Evolutionary conservation across 1,140 invertebrate genomes (phyloP).

Genomic region (Diorhabda sublineata): DNA sequence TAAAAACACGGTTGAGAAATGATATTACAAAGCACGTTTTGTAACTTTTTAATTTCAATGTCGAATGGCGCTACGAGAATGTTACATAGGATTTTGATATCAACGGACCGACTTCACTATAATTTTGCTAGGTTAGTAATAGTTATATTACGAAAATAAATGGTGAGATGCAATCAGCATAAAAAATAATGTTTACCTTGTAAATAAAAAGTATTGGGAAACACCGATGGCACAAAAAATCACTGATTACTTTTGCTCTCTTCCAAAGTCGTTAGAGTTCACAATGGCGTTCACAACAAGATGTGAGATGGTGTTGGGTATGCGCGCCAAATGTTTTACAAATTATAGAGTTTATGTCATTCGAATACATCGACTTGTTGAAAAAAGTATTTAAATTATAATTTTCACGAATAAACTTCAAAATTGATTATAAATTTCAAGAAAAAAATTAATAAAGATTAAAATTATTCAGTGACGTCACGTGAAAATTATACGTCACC

Average conservation of each 20-base stretch:
- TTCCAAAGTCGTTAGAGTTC: constrained; percentile 67
- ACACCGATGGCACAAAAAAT: constrained; percentile 54
- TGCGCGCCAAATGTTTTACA: constrained; percentile 20
- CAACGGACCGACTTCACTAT: constrained; percentile 51
- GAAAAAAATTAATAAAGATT: constrained; percentile 26
- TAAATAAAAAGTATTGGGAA: constrained; percentile 55
- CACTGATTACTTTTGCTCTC: constrained; percentile 58
- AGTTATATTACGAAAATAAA: constrained; percentile 48
- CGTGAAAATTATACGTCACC: constrained; percentile 38
- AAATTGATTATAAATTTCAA: constrained; percentile 22
- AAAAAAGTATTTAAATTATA: constrained; percentile 20
- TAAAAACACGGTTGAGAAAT: constrained; percentile 12
- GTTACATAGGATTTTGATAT: constrained; percentile 61
- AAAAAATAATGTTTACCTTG: constrained; percentile 43
- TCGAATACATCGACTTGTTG: not conserved
- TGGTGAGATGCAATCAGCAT: constrained; percentile 35
- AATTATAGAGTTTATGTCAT: constrained; percentile 12
- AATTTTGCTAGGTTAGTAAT: constrained; percentile 49
- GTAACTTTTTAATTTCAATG: constrained; percentile 38
- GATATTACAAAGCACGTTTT: constrained; percentile 32
- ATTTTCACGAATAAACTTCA: constrained; percentile 10
- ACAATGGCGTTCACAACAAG: constrained; percentile 65
- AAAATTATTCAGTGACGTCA: constrained; percentile 35
- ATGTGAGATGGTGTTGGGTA: constrained; percentile 12
- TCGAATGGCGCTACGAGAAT: constrained; percentile 54